These are phyloP conservation scores for Sisyra nigra DNA, from an alignment of 2,888 invertebrate species.

Conservation along the genomic window DNA sequence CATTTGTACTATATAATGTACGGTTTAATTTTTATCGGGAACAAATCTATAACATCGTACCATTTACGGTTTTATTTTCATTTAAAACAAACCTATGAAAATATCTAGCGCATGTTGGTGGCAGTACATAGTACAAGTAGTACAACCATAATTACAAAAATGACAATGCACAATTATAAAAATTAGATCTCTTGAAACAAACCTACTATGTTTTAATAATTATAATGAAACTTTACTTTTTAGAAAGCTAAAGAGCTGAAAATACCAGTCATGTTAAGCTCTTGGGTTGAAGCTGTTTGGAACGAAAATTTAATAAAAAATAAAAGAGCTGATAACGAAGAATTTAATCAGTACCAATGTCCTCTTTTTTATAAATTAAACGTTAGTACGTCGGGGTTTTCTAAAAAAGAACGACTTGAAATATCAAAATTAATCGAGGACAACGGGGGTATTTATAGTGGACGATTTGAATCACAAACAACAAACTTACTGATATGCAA, in stretches of 20 bases:
- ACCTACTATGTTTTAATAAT: constrained; percentile 1
- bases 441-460: constrained; percentile 47
- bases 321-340: constrained; percentile 41
- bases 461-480: constrained; percentile 29
- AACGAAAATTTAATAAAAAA: constrained; percentile 42
- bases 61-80: too few relatives aligned
- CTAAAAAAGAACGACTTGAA: constrained; percentile 40
- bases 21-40: too few relatives aligned
- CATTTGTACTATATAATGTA: too few relatives aligned
- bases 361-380: constrained; percentile 63
- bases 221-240: constrained; percentile 14
- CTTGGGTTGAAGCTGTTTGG: constrained; percentile 77
- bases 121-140: too few relatives aligned
- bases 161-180: too few relatives aligned
- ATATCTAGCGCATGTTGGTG: too few relatives aligned
- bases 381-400: constrained; percentile 64
- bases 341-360: constrained; percentile 43
- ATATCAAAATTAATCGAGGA: constrained; percentile 49
- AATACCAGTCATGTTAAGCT: constrained; percentile 55
- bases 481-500: constrained; percentile 39
- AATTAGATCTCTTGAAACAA: too few relatives aligned
- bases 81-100: too few relatives aligned
- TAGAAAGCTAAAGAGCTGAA: constrained; percentile 51
- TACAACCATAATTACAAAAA: too few relatives aligned
- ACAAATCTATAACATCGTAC: too few relatives aligned